These are phyloP conservation scores for Gobionotothen gibberifrons DNA, from an alignment of 2,797 vertebrate species.

Conservation along the genomic window DNA sequence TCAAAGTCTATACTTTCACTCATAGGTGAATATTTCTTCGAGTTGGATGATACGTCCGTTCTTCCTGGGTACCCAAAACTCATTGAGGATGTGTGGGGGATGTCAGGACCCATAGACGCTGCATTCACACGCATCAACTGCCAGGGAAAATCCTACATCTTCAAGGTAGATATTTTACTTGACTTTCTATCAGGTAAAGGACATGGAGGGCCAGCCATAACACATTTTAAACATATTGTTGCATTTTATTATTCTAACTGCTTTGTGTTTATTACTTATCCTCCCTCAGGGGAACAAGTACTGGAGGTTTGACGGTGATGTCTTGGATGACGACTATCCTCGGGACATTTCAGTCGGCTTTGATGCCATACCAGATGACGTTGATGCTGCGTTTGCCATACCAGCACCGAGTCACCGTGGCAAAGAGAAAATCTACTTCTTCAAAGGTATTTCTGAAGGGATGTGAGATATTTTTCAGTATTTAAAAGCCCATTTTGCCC, in stretches of 20 bases:
- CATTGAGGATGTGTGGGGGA: slow-evolving; percentile 93
- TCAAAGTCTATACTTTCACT: not conserved
- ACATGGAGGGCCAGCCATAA: not conserved
- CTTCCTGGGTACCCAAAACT: slow-evolving; percentile 92
- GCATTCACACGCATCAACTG: slow-evolving; percentile 98
- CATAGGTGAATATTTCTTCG: slow-evolving; percentile 92
- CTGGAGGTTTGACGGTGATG: slow-evolving; percentile 92
- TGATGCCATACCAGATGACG: slow-evolving; percentile 81
- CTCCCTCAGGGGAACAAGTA: slow-evolving; percentile 87
- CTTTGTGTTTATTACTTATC: slow-evolving; percentile 3
- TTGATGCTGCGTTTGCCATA: slow-evolving; percentile 90
- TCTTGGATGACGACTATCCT: slow-evolving; percentile 88
- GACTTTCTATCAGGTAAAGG: too few species aligned
- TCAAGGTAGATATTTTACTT: slow-evolving; percentile 86
- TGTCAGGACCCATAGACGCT: slow-evolving; percentile 91
- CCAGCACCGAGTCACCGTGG: slow-evolving; percentile 86
- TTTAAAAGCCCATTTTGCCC: not conserved
- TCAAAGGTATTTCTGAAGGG: slow-evolving; percentile 87
- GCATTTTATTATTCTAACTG: not conserved
- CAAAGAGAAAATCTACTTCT: slow-evolving; percentile 93
- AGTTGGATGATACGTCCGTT: slow-evolving; percentile 88
- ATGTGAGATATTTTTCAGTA: not conserved
- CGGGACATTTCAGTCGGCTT: slow-evolving; percentile 90
- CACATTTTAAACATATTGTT: not conserved
- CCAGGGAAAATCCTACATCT: slow-evolving; percentile 95